Evolutionary conservation across 2,888 invertebrate species (phyloP).

Genomic region (Oscheius sp.): DNA sequence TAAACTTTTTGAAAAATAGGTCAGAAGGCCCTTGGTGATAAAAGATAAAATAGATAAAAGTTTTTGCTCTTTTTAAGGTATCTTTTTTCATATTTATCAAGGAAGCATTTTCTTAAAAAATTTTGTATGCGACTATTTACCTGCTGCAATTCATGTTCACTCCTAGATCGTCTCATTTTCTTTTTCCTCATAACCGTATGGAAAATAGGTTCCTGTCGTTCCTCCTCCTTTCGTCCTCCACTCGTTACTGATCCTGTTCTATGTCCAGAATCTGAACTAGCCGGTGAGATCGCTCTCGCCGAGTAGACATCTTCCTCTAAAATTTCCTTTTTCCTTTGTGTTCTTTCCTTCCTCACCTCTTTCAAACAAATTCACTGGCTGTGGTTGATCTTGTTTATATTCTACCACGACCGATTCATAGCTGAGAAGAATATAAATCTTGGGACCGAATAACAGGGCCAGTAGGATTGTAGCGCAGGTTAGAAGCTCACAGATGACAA

Average conservation of each 20-base stretch:
- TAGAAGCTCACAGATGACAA: constrained; percentile 61
- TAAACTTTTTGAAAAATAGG: background rate
- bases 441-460: constrained; percentile 69
- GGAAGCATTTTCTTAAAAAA: background rate
- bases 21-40: no score
- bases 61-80: background rate
- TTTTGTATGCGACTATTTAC: background rate
- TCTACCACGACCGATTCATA: constrained; percentile 70
- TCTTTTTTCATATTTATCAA: background rate
- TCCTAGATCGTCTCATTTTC: constrained; percentile 47
- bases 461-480: constrained; percentile 64
- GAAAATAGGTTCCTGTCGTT: constrained; percentile 50
- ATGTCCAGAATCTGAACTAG: constrained; percentile 50
- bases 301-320: constrained; percentile 53
- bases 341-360: constrained; percentile 37
- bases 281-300: constrained; percentile 51
- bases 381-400: constrained; percentile 52
- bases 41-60: no score
- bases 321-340: no score
- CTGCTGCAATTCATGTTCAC: constrained; percentile 49
- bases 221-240: background rate
- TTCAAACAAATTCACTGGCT: constrained; percentile 54
- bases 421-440: constrained; percentile 69
- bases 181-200: constrained; percentile 61
- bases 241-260: constrained; percentile 16